Evolutionary conservation across 2,888 invertebrate species (phyloP), one percentile per base, ranked within the genome.

Genomic region (Agonopterix heracliana): DNA sequence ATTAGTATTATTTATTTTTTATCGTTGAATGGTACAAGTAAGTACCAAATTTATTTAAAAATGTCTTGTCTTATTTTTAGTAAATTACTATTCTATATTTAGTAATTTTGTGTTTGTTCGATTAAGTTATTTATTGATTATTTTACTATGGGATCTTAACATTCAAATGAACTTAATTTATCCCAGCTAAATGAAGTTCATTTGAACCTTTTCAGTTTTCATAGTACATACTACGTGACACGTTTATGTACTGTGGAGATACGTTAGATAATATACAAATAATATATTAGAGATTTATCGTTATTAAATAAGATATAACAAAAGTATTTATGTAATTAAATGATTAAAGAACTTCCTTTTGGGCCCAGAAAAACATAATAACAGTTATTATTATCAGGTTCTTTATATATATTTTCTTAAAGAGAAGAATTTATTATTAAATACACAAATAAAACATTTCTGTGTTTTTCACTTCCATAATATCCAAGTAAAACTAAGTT

Each of bases 111-210:
- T 5, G 26, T 26, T 26, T 26, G 26, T 26, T 26, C 3, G 5
- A 26, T 1, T 26, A 5, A 26, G 26, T 26, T 26, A 26, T 26
- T 26, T 26, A 26, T 26, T 5, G 0, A 26, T 26, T 26, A 7
- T 26, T 26, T 26, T 26, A 26, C 26, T 26, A 26, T 1, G 5
- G 7, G 26, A 26, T 26, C 26, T 26, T 26, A 26, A 42, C 12
- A 59, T 66, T 74, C 78, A 78, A 85, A 81, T 81, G 79, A 53
- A 61, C 73, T 78, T 76, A 57, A 77, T 81, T 78, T 83, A 74
- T 61, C 83, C 85, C 87, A 87, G 87, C 85, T 80, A 74, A 77
- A 74, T 77, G 59, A 78, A 76, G 76, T 63, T 63, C 75, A 79
- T 82, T 85, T 81, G 76, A 71, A 62, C 41, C 60, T 59, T 60